A percentile compares a stretch with the other conserved stretches of the same genome.
phyloP scores from a whole-genome alignment of 2,888 invertebrate species.

The Luperina testacea region DNA sequence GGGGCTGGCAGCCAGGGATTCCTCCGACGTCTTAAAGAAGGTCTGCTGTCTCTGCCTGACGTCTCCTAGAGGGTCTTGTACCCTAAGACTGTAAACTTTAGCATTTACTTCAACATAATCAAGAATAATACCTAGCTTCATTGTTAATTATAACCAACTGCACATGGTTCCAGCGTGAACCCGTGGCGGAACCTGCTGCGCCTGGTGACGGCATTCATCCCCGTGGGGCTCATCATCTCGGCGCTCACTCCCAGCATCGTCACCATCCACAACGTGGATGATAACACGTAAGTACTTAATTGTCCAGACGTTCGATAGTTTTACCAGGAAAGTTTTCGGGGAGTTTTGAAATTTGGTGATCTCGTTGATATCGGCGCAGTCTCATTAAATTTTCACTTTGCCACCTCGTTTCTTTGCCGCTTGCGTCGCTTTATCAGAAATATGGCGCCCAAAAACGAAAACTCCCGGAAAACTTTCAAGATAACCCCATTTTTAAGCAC shows the following conservation, averaged over 20 bases:
- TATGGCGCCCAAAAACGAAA: no score
- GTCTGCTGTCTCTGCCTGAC: background rate
- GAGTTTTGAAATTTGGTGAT: background rate
- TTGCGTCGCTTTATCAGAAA: background rate
- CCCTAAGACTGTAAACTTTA: background rate
- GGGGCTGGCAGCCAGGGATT: background rate
- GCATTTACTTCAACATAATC: no score
- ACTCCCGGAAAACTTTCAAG: no score
- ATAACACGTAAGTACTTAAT: constrained; percentile 69
- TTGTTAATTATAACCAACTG: background rate
- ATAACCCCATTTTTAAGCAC: no score
- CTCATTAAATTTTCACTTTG: background rate
- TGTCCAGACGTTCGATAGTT: background rate
- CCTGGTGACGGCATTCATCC: constrained; percentile 92
- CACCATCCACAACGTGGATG: constrained; percentile 85
- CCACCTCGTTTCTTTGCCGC: background rate
- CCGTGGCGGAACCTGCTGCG: constrained; percentile 92
- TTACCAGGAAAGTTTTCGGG: background rate
- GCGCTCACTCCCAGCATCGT: constrained; percentile 92
- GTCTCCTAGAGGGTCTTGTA: background rate
- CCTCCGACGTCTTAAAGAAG: background rate
- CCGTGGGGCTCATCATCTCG: constrained; percentile 93
- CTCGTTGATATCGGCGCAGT: background rate
- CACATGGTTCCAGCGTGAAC: constrained; percentile 74
- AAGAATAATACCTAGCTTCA: background rate